Percentiles rank a stretch among this genome's conserved stretches.
Conservation (phyloP, 2,113 vertebrate species). For the Seriola dumerili region DNA sequence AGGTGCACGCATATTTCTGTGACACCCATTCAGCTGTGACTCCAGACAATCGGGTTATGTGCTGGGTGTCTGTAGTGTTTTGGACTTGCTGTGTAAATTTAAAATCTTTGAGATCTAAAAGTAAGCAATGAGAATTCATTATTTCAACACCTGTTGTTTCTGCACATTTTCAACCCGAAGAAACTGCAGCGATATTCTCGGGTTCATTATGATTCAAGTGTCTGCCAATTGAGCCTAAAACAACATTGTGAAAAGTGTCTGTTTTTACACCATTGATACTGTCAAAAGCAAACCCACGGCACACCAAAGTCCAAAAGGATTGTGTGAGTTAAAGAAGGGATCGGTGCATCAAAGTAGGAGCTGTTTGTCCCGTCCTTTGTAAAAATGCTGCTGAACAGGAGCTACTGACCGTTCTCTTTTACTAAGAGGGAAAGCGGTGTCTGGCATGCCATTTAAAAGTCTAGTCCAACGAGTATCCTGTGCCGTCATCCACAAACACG, state of each 20-base stretch:
- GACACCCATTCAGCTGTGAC: constrained; percentile 58
- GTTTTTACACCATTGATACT: constrained; percentile 26
- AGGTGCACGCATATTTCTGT: constrained; percentile 56
- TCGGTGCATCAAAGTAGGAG: constrained; percentile 19
- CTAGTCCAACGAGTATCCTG: neutral
- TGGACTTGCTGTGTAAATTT: constrained; percentile 4
- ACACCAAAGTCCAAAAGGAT: constrained; percentile 11
- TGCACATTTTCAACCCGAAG: constrained; percentile 3
- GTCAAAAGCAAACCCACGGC: neutral
- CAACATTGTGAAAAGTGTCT: neutral
- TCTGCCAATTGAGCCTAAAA: constrained; percentile 11
- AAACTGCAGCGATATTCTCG: constrained; percentile 29
- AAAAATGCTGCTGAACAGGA: neutral
- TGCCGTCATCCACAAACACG: neutral
- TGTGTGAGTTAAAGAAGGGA: constrained; percentile 16
- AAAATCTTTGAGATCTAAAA: constrained; percentile 14
- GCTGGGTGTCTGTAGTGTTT: constrained; percentile 20
- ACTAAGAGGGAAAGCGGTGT: neutral
- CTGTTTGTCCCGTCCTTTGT: constrained; percentile 11
- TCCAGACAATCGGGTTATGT: constrained; percentile 62
- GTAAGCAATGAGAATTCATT: constrained; percentile 1
- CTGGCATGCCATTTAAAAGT: constrained; percentile 11
- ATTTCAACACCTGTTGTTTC: neutral
- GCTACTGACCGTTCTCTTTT: neutral
- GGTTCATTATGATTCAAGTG: constrained; percentile 42